Evolutionary conservation across 2,888 invertebrate genomes (phyloP).

Genomic region (Idaea straminata): DNA sequence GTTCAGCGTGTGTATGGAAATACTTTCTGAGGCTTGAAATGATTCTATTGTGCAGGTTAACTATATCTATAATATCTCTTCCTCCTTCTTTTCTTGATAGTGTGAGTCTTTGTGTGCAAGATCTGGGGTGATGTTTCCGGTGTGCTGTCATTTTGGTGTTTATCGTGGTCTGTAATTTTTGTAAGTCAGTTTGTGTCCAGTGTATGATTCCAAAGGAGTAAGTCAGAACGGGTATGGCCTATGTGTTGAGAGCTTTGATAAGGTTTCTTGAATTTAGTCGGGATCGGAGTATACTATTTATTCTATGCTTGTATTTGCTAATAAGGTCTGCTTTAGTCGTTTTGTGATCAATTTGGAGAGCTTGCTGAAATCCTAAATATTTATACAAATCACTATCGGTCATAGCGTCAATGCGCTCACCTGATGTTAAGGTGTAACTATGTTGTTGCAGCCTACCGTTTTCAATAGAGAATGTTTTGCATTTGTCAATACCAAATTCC

Average conservation of each 20-base stretch:
- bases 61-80: constrained; percentile 10
- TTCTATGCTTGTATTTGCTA: background rate
- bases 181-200: constrained; percentile 21
- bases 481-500: constrained; percentile 11
- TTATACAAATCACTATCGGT: background rate
- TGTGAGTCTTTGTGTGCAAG: constrained; percentile 17
- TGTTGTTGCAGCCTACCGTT: background rate
- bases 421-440: background rate
- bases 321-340: background rate
- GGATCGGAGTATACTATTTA: background rate
- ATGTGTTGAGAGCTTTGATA: constrained; percentile 11
- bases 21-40: background rate
- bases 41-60: background rate
- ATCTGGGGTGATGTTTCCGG: constrained; percentile 26
- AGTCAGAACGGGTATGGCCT: constrained; percentile 21
- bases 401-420: background rate
- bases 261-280: background rate
- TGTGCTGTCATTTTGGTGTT: constrained; percentile 11
- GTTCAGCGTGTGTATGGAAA: background rate
- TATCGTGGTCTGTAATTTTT: constrained; percentile 11
- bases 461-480: constrained; percentile 8
- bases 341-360: background rate
- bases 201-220: constrained; percentile 25
- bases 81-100: constrained; percentile 23
- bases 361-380: constrained; percentile 2